These are phyloP conservation scores for Phallusia fumigata DNA, from an alignment of 23 tunicate genomes.

Conservation along the genomic window DNA sequence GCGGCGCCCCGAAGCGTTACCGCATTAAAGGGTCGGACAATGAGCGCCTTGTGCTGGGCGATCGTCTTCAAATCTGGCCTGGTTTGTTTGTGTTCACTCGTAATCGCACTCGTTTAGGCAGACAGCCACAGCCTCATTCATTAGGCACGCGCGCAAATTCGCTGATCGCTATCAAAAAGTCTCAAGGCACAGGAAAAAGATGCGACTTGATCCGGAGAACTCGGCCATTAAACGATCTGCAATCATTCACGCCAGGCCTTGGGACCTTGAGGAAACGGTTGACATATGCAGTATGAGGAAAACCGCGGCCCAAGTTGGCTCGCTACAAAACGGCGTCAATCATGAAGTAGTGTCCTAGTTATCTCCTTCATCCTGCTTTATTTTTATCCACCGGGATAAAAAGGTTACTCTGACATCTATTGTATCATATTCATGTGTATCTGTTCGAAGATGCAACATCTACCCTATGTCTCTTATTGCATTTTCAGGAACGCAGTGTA, in stretches of 20 bases:
- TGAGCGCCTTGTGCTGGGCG: slow-evolving; percentile 1
- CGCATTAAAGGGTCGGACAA: slow-evolving; percentile 2
- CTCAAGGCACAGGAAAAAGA: background rate
- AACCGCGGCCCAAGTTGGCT: background rate
- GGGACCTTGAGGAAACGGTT: background rate
- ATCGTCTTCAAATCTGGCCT: background rate
- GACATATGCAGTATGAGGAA: background rate
- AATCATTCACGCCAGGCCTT: background rate
- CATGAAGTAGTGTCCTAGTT: no score
- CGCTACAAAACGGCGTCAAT: no score
- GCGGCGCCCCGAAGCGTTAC: slow-evolving; percentile 4
- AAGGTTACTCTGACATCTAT: no score
- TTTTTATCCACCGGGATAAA: no score
- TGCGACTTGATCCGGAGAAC: background rate
- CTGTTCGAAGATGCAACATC: no score
- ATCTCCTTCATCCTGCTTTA: no score
- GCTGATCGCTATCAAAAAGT: background rate
- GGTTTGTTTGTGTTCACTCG: slow-evolving; percentile 7
- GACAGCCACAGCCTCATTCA: slow-evolving; percentile 10
- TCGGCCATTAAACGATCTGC: background rate
- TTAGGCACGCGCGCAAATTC: background rate
- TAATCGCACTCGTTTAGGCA: slow-evolving; percentile 2
- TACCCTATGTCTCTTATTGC: no score
- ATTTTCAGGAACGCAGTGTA: no score
- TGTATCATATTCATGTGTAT: no score